phyloP scores from a whole-genome alignment of 1,140 invertebrate genomes.

The Manduca sexta region DNA sequence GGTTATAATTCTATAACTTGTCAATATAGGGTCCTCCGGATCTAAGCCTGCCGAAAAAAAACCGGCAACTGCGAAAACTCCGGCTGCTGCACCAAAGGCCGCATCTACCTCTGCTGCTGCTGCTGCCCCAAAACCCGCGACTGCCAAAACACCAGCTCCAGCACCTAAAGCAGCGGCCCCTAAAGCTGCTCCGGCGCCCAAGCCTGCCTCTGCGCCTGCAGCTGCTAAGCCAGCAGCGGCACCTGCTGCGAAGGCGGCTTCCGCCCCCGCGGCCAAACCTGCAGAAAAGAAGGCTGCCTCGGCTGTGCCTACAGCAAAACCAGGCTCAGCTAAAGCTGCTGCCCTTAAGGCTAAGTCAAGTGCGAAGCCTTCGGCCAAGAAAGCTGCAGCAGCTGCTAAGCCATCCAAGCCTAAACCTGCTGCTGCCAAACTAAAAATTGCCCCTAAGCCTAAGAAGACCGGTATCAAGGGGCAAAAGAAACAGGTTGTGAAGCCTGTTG shows the following conservation, averaged over 20 bases:
- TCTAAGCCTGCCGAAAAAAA: slow-evolving; percentile 78
- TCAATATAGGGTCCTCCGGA: slow-evolving; percentile 38
- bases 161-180: slow-evolving; percentile 51
- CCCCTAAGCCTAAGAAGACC: slow-evolving; percentile 79
- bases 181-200: slow-evolving; percentile 19
- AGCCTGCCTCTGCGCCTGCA: slow-evolving; percentile 8
- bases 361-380: slow-evolving; percentile 71
- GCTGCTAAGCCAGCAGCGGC: slow-evolving; percentile 62
- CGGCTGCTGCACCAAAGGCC: slow-evolving; percentile 61
- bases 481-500: slow-evolving; percentile 74
- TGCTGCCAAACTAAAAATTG: slow-evolving; percentile 67
- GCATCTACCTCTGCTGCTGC: slow-evolving; percentile 27
- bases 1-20: slow-evolving; percentile 5
- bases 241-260: slow-evolving; percentile 58
- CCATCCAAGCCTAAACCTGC: slow-evolving; percentile 67
- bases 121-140: slow-evolving; percentile 72
- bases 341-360: slow-evolving; percentile 75
- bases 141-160: slow-evolving; percentile 70
- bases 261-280: slow-evolving; percentile 67
- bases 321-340: slow-evolving; percentile 70
- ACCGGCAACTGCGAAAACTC: slow-evolving; percentile 73
- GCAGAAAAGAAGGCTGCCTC: slow-evolving; percentile 68
- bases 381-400: slow-evolving; percentile 66
- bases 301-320: slow-evolving; percentile 58
- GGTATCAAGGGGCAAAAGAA: slow-evolving; percentile 75